Evolutionary conservation across 64 coral and sea anemone species (phyloP).

Genomic region (Stichodactyla mertensii): DNA sequence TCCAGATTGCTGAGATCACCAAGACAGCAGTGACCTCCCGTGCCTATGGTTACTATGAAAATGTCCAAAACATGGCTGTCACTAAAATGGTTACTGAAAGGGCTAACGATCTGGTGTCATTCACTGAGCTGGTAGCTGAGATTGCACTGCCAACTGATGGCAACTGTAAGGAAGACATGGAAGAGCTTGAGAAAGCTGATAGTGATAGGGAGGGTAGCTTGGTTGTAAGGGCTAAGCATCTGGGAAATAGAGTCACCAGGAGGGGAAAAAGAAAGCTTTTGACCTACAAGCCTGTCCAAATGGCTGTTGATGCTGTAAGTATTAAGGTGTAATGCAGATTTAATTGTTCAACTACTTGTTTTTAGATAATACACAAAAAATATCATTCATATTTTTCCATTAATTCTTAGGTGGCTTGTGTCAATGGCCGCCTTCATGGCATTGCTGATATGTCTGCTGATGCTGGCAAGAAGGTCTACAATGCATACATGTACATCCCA

Average conservation of each 20-base stretch:
- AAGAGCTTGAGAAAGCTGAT: slow-evolving; percentile 61
- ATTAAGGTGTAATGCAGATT: neutral
- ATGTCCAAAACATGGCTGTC: slow-evolving; percentile 61
- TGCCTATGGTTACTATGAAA: slow-evolving; percentile 65
- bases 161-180: slow-evolving; percentile 65
- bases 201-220: slow-evolving; percentile 38
- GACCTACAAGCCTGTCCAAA: slow-evolving; percentile 60
- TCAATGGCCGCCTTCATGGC: slow-evolving; percentile 41
- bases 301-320: slow-evolving; percentile 84
- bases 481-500: slow-evolving; percentile 77
- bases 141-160: slow-evolving; percentile 79
- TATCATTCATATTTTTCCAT: neutral
- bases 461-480: slow-evolving; percentile 66
- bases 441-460: slow-evolving; percentile 60
- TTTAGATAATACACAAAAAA: too few species aligned
- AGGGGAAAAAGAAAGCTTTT: slow-evolving; percentile 65
- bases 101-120: slow-evolving; percentile 56
- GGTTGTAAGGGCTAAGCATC: slow-evolving; percentile 47
- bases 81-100: slow-evolving; percentile 60
- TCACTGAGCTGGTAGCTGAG: slow-evolving; percentile 73
- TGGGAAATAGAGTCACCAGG: slow-evolving; percentile 60
- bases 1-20: slow-evolving; percentile 29
- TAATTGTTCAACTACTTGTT: too few species aligned
- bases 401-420: slow-evolving; percentile 44
- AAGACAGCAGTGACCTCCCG: slow-evolving; percentile 59